Evolutionary conservation across 2,113 vertebrate species (phyloP).

Genomic region (Chinchilla lanigera): DNA sequence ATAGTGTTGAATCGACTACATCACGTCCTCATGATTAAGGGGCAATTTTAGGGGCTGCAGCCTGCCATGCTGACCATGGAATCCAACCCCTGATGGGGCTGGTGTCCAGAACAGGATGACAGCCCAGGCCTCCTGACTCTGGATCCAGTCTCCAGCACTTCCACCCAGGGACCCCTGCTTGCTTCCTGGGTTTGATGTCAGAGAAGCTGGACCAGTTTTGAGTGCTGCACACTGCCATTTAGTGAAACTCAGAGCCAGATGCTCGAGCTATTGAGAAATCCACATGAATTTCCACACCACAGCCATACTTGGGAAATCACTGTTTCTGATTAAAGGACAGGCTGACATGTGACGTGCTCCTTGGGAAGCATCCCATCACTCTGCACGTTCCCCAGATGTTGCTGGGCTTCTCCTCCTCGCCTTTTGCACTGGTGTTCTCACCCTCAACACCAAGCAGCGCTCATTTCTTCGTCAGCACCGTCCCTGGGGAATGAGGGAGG

Average conservation of each 20-base stretch:
- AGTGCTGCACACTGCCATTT: not conserved
- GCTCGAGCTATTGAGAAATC: conserved; percentile 55
- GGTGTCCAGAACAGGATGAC: not conserved
- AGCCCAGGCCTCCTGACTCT: not conserved
- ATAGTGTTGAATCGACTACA: not conserved
- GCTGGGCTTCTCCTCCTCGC: conserved; percentile 34
- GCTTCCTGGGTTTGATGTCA: conserved; percentile 28
- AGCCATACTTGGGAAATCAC: not conserved
- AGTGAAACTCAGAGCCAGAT: conserved; percentile 37
- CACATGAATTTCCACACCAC: not conserved
- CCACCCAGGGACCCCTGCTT: not conserved
- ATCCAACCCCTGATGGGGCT: not conserved
- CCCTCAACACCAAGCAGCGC: conserved; percentile 31
- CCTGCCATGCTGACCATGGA: not conserved
- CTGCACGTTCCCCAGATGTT: conserved; percentile 14
- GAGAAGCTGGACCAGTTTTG: not conserved
- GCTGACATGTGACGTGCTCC: conserved; percentile 4
- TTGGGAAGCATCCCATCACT: not conserved
- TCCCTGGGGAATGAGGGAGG: conserved; percentile 43
- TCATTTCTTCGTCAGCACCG: not conserved
- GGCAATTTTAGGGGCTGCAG: not conserved
- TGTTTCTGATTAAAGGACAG: conserved; percentile 55
- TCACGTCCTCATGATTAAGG: not conserved
- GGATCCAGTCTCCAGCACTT: not conserved
- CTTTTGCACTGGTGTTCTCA: not conserved